Evolutionary conservation across 1,140 invertebrate genomes (phyloP).

Genomic region (Vanessa atalanta): DNA sequence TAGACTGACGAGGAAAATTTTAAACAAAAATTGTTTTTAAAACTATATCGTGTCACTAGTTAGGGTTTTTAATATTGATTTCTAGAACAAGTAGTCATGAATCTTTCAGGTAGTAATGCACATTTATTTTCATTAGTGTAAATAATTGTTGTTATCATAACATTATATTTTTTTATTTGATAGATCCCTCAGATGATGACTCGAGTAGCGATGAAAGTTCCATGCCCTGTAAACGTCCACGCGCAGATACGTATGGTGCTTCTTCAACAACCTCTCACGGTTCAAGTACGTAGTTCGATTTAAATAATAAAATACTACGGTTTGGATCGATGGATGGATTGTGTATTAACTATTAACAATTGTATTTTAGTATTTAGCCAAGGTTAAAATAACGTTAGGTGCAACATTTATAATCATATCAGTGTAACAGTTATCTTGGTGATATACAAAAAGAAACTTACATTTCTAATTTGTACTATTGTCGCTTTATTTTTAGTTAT

Average conservation of each 20-base stretch:
- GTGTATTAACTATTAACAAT: too few relatives aligned
- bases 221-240: conserved; percentile 54
- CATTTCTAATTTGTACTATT: not conserved
- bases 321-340: too few relatives aligned
- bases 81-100: conserved; percentile 11
- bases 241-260: conserved; percentile 62
- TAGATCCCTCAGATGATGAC: conserved; percentile 64
- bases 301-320: not conserved
- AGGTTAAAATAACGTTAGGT: too few relatives aligned
- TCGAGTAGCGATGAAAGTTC: conserved; percentile 64
- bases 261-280: conserved; percentile 70
- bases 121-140: not conserved
- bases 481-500: conserved; percentile 25
- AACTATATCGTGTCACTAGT: too few relatives aligned
- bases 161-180: conserved; percentile 17
- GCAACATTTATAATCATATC: too few relatives aligned
- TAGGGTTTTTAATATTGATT: not conserved
- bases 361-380: too few relatives aligned
- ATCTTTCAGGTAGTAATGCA: conserved; percentile 20
- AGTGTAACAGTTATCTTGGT: too few relatives aligned
- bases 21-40: too few relatives aligned
- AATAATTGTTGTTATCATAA: not conserved
- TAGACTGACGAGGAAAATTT: too few relatives aligned
- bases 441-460: too few relatives aligned
- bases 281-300: conserved; percentile 51